phyloP scores from a whole-genome alignment of 2,113 vertebrate genomes.

The Ciconia boyciana region DNA sequence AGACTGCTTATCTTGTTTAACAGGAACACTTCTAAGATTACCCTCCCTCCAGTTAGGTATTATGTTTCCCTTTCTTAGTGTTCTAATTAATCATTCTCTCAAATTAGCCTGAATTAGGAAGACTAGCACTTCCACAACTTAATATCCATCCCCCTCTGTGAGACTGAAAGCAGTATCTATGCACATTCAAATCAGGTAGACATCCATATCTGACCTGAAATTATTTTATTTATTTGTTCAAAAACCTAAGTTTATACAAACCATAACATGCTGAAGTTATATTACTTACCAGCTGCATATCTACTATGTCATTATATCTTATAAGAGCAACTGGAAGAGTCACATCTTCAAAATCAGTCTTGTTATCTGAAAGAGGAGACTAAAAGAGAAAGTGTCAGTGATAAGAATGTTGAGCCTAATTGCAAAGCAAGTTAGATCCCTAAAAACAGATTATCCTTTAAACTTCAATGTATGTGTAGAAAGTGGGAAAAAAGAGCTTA shows the following conservation, averaged over 20 bases:
- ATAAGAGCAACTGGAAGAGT: slow-evolving; percentile 86
- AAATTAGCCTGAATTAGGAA: neutral
- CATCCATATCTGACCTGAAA: neutral
- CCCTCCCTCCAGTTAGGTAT: neutral
- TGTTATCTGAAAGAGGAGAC: slow-evolving; percentile 78
- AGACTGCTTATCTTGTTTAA: neutral
- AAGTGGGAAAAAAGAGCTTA: neutral
- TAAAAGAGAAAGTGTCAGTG: slow-evolving; percentile 58
- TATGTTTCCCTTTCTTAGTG: neutral
- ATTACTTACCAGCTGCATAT: slow-evolving; percentile 81
- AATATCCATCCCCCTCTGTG: neutral
- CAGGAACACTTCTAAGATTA: neutral
- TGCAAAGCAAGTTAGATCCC: neutral
- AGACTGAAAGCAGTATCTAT: neutral
- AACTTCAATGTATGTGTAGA: neutral
- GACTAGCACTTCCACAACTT: neutral
- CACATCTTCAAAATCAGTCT: slow-evolving; percentile 76
- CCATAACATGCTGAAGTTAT: neutral
- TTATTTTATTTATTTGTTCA: neutral
- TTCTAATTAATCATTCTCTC: neutral
- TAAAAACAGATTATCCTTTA: neutral
- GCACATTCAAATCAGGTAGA: neutral
- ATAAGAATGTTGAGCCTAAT: neutral
- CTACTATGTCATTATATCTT: slow-evolving; percentile 78
- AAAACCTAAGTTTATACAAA: neutral